Conservation (phyloP, 2,113 vertebrate species). For the Brachirus orientalis region DNA sequence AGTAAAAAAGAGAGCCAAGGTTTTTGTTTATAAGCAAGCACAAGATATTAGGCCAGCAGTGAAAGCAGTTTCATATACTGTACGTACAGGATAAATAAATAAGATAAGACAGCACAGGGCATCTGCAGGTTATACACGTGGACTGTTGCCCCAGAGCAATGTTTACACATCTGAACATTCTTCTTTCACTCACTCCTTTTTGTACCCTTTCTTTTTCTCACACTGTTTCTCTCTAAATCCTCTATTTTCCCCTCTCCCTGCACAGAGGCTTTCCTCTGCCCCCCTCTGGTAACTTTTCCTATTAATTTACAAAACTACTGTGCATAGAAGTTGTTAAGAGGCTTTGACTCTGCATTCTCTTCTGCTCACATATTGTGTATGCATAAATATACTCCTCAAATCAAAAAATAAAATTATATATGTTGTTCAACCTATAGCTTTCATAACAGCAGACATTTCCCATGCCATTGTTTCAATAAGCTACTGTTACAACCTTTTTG, state of each 20-base stretch:
- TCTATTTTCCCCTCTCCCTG: not conserved
- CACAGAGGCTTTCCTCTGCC: slow-evolving; percentile 18
- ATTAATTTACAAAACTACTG: slow-evolving; percentile 18
- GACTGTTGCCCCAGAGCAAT: slow-evolving; percentile 64
- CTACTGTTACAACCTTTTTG: too few species aligned
- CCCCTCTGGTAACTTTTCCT: slow-evolving; percentile 24
- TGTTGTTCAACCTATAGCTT: too few species aligned
- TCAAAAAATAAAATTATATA: too few species aligned
- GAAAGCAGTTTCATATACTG: slow-evolving; percentile 55
- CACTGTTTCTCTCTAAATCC: slow-evolving; percentile 23
- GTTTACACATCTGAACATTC: slow-evolving; percentile 55
- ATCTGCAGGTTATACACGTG: slow-evolving; percentile 68
- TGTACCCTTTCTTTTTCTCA: slow-evolving; percentile 27
- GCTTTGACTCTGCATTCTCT: not conserved
- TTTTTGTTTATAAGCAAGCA: slow-evolving; percentile 26
- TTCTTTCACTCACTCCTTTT: slow-evolving; percentile 17
- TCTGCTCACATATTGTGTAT: too few species aligned
- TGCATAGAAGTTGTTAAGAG: not conserved
- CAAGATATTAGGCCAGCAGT: slow-evolving; percentile 43
- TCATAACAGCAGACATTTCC: too few species aligned
- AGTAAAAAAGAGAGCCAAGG: not conserved
- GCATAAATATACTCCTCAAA: too few species aligned
- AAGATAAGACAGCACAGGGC: slow-evolving; percentile 71
- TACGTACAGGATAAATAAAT: slow-evolving; percentile 67
- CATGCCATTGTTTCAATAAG: too few species aligned